Evolutionary conservation across 1,140 invertebrate species (phyloP), one percentile per base, ranked within the genome.

Genomic region (Drosophila jambulina): DNA sequence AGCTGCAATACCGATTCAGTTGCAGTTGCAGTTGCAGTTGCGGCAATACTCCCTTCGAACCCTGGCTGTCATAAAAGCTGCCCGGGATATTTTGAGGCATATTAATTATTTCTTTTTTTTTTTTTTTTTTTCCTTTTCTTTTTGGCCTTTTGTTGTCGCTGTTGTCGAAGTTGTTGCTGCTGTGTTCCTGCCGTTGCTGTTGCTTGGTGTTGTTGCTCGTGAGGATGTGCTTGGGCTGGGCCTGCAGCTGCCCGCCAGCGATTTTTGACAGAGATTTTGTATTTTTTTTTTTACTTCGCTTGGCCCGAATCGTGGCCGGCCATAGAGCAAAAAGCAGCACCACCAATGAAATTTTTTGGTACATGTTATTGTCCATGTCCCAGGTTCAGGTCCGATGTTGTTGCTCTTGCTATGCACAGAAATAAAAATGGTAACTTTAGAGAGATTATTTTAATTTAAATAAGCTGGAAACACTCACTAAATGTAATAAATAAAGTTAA

Each of bases 311-410:
- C 84, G 82, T 70, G 62, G 70, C 62, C 62, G 71, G 54, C 74
- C 62, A 65, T 60, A 75, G 48, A 57, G 71, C 74, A 78, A 78
- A 76, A 65, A 76, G 34, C 72, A 82, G 78, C 77, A 83, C 76
- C 80, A 88, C 80, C 80, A 87, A 88, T 87, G 84, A 84, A 87
- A 84, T 80, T 87, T 87, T 87, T 86, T 77, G 67, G 83, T 87
- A 87, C 83, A 87, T 87, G 84, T 87, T 86, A 83, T 87, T 88
- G 84, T 83, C 83, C 83, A 80, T 88, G 83, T 87, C 70, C 80
- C 75, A 58, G 84, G 83, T 83, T 69, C 80, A 87, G 69, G 70
- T 75, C 59, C 72, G 81, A 46, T 72, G 46, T 80, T 74, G 62
- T 71, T 27, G 72, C 72, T 69, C 43, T 79, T 27, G 60, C 65